Evolutionary conservation across 2,888 invertebrate species (phyloP).

Genomic region (Nysson spinosus): DNA sequence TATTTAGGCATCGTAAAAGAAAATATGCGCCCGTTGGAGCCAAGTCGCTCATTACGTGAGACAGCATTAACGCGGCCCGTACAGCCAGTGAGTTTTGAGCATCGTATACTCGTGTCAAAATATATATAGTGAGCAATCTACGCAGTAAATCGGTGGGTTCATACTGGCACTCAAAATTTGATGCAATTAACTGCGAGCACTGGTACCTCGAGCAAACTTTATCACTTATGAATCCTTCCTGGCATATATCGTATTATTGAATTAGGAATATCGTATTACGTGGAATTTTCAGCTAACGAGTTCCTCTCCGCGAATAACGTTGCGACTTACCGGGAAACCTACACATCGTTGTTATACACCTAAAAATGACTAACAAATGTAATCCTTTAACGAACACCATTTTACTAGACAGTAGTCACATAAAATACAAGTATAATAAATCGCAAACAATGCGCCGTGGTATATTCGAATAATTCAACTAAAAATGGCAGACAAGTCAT

Average conservation of each 20-base stretch:
- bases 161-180: constrained; percentile 33
- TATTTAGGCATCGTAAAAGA: constrained; percentile 77
- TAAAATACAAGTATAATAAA: too few species aligned
- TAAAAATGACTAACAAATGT: too few species aligned
- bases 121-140: constrained; percentile 46
- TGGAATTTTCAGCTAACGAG: neutral
- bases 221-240: constrained; percentile 10
- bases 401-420: too few species aligned
- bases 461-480: too few species aligned
- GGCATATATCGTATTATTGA: constrained; percentile 9
- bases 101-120: constrained; percentile 53
- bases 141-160: constrained; percentile 38
- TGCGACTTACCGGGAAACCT: too few species aligned
- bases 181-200: constrained; percentile 31
- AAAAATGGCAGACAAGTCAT: too few species aligned
- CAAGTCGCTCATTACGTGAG: constrained; percentile 76
- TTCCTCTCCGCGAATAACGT: neutral
- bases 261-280: constrained; percentile 14
- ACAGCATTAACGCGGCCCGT: constrained; percentile 71
- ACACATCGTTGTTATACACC: too few species aligned
- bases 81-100: constrained; percentile 45
- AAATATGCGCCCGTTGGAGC: constrained; percentile 76
- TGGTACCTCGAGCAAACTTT: constrained; percentile 18
- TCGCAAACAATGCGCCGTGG: too few species aligned
- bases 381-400: too few species aligned